These are phyloP conservation scores for Arge pagana DNA, from an alignment of 2,888 invertebrate genomes.

Conservation along the genomic window DNA sequence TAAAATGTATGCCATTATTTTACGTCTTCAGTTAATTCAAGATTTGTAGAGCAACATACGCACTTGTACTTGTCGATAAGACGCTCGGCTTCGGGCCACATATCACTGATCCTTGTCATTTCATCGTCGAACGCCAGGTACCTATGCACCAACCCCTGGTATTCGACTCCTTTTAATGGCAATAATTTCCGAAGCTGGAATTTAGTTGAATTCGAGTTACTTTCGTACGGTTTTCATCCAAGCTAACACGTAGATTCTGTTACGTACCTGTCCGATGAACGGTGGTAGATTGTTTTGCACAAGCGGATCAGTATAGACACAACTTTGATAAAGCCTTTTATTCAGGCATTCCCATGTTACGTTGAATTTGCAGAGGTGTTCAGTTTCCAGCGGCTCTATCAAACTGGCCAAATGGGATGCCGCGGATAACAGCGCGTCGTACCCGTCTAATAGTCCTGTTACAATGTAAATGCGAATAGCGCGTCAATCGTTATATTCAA, in stretches of 20 bases:
- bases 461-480: neutral
- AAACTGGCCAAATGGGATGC: slow-evolving; percentile 64
- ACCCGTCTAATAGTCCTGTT: slow-evolving; percentile 66
- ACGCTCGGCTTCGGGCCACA: slow-evolving; percentile 64
- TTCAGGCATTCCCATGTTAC: slow-evolving; percentile 71
- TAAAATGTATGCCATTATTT: slow-evolving; percentile 28
- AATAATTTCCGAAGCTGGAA: slow-evolving; percentile 48
- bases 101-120: slow-evolving; percentile 62
- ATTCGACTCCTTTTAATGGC: slow-evolving; percentile 51
- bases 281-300: slow-evolving; percentile 63
- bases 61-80: slow-evolving; percentile 60
- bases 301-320: slow-evolving; percentile 60
- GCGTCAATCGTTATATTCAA: neutral
- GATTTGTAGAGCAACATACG: slow-evolving; percentile 24
- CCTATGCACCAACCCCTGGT: slow-evolving; percentile 59
- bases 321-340: slow-evolving; percentile 68
- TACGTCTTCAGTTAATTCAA: neutral
- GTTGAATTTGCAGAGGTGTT: slow-evolving; percentile 66
- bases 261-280: slow-evolving; percentile 62
- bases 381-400: slow-evolving; percentile 65
- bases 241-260: too few species aligned
- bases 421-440: slow-evolving; percentile 66
- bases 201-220: too few species aligned
- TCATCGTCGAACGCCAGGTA: slow-evolving; percentile 65
- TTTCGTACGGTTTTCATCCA: too few species aligned